Evolutionary conservation across 2,888 invertebrate genomes (phyloP), one percentile per base, ranked within the genome.

Genomic region (Proisotoma minuta): DNA sequence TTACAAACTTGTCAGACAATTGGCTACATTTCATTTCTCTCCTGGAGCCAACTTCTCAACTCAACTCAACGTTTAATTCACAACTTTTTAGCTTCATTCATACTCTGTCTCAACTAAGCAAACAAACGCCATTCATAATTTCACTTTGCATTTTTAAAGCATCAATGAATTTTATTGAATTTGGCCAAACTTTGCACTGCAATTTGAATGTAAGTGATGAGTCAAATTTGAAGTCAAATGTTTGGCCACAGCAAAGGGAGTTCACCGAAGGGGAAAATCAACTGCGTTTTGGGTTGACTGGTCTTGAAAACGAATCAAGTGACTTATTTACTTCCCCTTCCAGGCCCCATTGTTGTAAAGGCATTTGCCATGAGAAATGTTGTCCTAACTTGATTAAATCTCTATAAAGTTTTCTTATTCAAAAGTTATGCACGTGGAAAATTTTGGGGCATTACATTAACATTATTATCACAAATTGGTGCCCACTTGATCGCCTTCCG

Each of bases 401-500:
- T 27, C 51, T 8, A 12, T 20, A 15, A n/a, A 22, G 53, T 4
- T 28, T 39, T 39, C 39, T 29, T 28, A 20, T 20, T n/a, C 20
- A 20, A 34, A 20, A 27, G 43, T 43, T 43, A 56, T 56, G 24
- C 40, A 56, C 23, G 39, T 26, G 10, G 34, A 56, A 56, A 43
- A 43, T 43, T 43, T 43, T 20, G 20, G 15, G 15, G 43, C 43
- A 34, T 34, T 8, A 15, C 18, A 43, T n/a, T 43, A 5, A 49
- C 23, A 39, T 20, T 54, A 18, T 22, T n/a, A 28, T 26, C 28
- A 28, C 43, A 29, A 39, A 26, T 56, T 56, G n/a, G 20, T 56
- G 56, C 23, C n/a, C 47, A 56, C 56, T 56, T 56, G 56, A 56
- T 56, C 56, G 47, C 56, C 56, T 56, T 27, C 43, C 56, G 56